These are phyloP conservation scores for Falco columbarius DNA, from an alignment of 2,797 vertebrate genomes.

Conservation along the genomic window DNA sequence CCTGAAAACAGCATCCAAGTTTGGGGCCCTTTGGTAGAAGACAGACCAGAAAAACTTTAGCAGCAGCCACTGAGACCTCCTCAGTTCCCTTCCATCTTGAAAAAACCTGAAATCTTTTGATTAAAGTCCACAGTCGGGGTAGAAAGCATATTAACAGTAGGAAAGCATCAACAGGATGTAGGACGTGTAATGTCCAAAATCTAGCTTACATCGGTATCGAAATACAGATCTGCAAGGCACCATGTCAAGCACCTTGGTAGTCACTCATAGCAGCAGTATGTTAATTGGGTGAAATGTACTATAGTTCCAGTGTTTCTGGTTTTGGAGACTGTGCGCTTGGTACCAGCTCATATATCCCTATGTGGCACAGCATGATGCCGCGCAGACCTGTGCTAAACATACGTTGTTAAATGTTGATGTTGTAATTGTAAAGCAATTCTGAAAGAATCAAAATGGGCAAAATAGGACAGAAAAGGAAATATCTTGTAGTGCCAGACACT, in stretches of 20 bases:
- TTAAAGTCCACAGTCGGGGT: neutral
- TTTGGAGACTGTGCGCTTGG: neutral
- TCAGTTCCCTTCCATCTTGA: neutral
- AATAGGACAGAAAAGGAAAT: neutral
- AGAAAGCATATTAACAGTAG: neutral
- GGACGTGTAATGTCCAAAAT: neutral
- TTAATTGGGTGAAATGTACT: neutral
- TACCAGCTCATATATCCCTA: neutral
- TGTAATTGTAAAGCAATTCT: neutral
- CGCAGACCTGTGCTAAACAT: neutral
- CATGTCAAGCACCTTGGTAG: neutral
- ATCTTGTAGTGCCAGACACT: neutral
- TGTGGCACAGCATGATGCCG: neutral
- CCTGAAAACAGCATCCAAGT: neutral
- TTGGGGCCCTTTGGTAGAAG: neutral
- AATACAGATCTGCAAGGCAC: neutral
- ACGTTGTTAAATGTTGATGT: neutral
- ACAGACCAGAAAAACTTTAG: neutral
- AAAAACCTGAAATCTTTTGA: neutral
- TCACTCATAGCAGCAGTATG: neutral
- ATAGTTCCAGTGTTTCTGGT: neutral
- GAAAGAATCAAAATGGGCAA: neutral
- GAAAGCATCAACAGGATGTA: neutral
- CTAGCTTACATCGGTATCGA: neutral
- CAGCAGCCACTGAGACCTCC: neutral